phyloP scores from a whole-genome alignment of 2,113 vertebrate species.

The Crocuta crocuta region DNA sequence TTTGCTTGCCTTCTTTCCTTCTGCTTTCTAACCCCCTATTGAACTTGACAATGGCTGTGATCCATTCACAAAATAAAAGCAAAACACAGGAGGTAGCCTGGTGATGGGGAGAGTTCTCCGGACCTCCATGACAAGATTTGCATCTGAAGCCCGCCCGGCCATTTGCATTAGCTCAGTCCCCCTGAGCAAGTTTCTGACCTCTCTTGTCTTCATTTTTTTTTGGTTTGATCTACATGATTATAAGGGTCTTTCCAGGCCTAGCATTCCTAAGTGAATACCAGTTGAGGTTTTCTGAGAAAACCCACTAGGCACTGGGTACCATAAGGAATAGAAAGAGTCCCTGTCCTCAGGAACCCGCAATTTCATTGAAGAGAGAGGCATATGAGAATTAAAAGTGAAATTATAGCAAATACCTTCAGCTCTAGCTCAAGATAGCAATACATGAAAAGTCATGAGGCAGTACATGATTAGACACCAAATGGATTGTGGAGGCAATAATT shows the following conservation, averaged over 20 bases:
- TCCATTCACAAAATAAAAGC: conserved; percentile 1
- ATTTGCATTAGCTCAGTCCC: background rate
- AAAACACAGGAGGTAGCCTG: background rate
- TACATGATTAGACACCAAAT: conserved; percentile 74
- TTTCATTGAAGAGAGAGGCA: conserved; percentile 16
- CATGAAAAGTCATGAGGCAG: conserved; percentile 68
- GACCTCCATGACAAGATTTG: background rate
- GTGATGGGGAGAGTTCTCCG: background rate
- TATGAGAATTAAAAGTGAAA: background rate
- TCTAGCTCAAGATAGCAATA: conserved; percentile 47
- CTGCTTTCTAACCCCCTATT: background rate
- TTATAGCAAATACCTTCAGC: conserved; percentile 29
- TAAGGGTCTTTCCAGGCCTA: background rate
- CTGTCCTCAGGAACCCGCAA: conserved; percentile 25
- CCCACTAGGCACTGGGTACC: background rate
- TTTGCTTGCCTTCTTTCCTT: background rate
- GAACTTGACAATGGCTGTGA: background rate
- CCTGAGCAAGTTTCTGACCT: background rate
- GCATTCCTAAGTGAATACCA: background rate
- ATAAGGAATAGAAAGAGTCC: background rate
- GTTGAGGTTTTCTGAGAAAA: background rate
- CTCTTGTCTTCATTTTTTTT: background rate
- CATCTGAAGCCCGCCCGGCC: background rate
- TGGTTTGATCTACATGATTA: background rate
- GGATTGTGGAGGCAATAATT: conserved; percentile 71